A percentile compares a stretch with the other conserved stretches of the same genome.
These are phyloP conservation scores for Scophthalmus maximus DNA, from an alignment of 2,113 vertebrate species.

Conservation along the genomic window DNA sequence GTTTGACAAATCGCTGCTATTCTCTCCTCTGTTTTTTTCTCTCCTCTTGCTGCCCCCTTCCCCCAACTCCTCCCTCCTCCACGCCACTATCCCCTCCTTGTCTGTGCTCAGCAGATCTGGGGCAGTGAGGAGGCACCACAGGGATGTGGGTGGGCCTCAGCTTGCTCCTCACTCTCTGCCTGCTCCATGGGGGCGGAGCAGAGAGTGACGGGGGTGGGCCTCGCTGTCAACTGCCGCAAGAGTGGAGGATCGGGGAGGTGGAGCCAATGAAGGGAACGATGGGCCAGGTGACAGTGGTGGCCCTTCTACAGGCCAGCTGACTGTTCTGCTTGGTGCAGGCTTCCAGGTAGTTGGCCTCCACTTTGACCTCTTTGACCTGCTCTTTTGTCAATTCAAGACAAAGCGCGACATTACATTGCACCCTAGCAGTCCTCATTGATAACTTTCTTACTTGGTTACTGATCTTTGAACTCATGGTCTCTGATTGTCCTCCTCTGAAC, in stretches of 20 bases:
- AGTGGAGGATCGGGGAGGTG: slow-evolving; percentile 86
- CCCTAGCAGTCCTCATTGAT: background rate
- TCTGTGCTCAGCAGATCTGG: slow-evolving; percentile 34
- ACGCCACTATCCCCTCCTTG: background rate
- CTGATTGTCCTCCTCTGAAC: slow-evolving; percentile 25
- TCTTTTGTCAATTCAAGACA: background rate
- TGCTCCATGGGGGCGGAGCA: slow-evolving; percentile 86
- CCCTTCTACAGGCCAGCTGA: slow-evolving; percentile 95
- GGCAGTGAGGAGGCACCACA: slow-evolving; percentile 50
- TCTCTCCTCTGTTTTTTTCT: background rate
- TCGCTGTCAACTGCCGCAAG: slow-evolving; percentile 83
- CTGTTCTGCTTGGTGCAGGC: slow-evolving; percentile 92
- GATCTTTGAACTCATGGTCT: background rate
- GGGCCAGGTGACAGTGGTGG: slow-evolving; percentile 89
- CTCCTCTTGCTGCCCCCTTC: background rate
- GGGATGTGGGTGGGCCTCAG: slow-evolving; percentile 89
- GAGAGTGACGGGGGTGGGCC: slow-evolving; percentile 84
- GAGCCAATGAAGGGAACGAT: slow-evolving; percentile 86
- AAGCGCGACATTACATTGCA: background rate
- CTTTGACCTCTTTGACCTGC: background rate
- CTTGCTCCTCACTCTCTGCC: slow-evolving; percentile 90
- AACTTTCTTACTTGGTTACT: too few relatives aligned
- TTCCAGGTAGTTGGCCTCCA: slow-evolving; percentile 80
- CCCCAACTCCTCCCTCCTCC: background rate
- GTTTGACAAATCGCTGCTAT: slow-evolving; percentile 17